Evolutionary conservation across 2,797 vertebrate species (phyloP).

Genomic region (Dromococcyx pavoninus): DNA sequence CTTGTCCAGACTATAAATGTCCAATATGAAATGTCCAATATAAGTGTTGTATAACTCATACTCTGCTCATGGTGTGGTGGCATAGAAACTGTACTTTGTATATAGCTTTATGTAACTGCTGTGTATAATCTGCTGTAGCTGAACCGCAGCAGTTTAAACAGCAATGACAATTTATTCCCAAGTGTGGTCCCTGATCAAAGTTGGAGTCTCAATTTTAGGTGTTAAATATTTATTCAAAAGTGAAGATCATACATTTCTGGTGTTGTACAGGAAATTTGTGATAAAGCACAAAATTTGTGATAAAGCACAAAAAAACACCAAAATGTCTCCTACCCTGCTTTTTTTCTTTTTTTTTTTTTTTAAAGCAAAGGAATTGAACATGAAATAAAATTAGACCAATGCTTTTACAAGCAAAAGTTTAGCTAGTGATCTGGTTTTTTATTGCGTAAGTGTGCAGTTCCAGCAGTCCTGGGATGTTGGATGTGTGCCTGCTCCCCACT

Average conservation of each 20-base stretch:
- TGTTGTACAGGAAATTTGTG: slow-evolving; percentile 38
- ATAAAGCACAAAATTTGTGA: slow-evolving; percentile 55
- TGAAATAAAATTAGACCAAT: not conserved
- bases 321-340: not conserved
- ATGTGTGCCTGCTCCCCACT: fast-evolving
- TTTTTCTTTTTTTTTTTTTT: not conserved
- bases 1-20: slow-evolving; percentile 13
- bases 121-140: slow-evolving; percentile 46
- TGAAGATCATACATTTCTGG: slow-evolving; percentile 16
- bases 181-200: slow-evolving; percentile 60
- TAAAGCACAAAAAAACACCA: no score
- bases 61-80: slow-evolving; percentile 53
- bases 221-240: slow-evolving; percentile 71
- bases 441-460: not conserved
- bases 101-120: slow-evolving; percentile 58
- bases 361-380: not conserved
- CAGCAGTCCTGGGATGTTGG: not conserved
- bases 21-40: slow-evolving; percentile 42
- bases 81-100: slow-evolving; percentile 62
- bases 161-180: slow-evolving; percentile 70
- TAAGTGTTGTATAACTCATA: slow-evolving; percentile 68
- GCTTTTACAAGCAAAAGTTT: not conserved
- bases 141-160: slow-evolving; percentile 74
- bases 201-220: slow-evolving; percentile 55
- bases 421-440: not conserved